phyloP scores from a whole-genome alignment of 2,797 vertebrate genomes.

The Chelon labrosus region DNA sequence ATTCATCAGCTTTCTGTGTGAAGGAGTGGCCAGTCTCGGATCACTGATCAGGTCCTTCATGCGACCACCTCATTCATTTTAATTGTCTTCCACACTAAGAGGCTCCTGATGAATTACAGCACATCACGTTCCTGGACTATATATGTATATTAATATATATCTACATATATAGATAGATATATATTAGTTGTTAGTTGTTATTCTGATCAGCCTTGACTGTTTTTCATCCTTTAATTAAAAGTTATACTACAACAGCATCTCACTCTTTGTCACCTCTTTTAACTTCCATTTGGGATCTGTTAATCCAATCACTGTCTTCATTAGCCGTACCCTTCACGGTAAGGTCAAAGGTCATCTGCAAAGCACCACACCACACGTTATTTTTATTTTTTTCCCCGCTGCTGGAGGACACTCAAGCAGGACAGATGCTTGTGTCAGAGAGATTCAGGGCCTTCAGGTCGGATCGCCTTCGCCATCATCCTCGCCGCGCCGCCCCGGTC shows the following conservation, averaged over 20 bases:
- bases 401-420: constrained; percentile 7
- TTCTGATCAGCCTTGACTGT: constrained; percentile 18
- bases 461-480: not conserved
- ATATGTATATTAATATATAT: not conserved
- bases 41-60: constrained; percentile 61
- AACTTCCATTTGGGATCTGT: not conserved
- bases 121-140: not conserved
- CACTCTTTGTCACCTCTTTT: not conserved
- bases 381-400: not conserved
- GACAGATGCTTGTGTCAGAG: constrained; percentile 14
- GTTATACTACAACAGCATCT: not conserved
- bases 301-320: not conserved
- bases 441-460: constrained; percentile 6
- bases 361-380: not conserved
- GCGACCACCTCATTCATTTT: constrained; percentile 56
- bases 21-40: constrained; percentile 51
- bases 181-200: constrained; percentile 7
- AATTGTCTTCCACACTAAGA: constrained; percentile 46
- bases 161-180: too few species aligned
- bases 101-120: constrained; percentile 44
- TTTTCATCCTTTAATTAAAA: not conserved
- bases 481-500: constrained; percentile 7
- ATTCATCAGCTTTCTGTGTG: constrained; percentile 44
- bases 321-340: not conserved
- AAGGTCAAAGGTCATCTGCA: constrained; percentile 17